Evolutionary conservation across 2,797 vertebrate species (phyloP), one percentile per base, ranked within the genome.

Genomic region (Hippopotamyrus pictus): DNA sequence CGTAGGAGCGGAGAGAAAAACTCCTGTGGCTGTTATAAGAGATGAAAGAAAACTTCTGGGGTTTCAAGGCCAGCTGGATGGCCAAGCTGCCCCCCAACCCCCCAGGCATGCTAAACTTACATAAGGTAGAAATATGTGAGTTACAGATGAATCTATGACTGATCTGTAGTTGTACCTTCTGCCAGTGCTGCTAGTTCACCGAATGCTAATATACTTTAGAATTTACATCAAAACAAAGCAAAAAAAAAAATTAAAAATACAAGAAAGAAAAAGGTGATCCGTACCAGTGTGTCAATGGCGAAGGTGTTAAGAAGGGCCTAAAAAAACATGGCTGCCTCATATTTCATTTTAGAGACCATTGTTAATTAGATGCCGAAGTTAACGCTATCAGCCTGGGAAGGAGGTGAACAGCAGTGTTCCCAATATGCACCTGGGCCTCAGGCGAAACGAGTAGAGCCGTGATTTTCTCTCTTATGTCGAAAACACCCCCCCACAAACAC

Each of bases 41-140:
- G 6, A 79, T 79, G 41, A 79, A 79, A 79, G 41, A 79, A n/a
- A 79, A 79, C 73, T 44, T 44, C 37, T 19, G 73, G 73, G 73
- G 73, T 79, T 79, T 79, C 73, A 79, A 79, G 73, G 73, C 37
- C 73, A 79, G 19, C 37, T 79, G 73, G 73, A 41, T 79, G 73
- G 37, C 73, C 73, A 79, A 79, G 37, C 73, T 44, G 12, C 29
- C 29, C 62, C 65, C 65, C 9, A 69, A 12, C 65, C 65, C 65
- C 65, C 65, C 29, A 33, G 19, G 73, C 37, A 41, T 79, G 73
- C 37, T 79, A 79, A 44, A 33, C 37, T 79, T 79, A 79, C 41
- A 79, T 79, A 79, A 79, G 73, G 73, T 44, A 79, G 73, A 79
- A 79, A 79, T 79, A 79, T 79, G 73, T 44, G 69, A 76, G 37